These are phyloP conservation scores for Malurus cyaneus DNA, from an alignment of 2,113 vertebrate species.

Conservation along the genomic window DNA sequence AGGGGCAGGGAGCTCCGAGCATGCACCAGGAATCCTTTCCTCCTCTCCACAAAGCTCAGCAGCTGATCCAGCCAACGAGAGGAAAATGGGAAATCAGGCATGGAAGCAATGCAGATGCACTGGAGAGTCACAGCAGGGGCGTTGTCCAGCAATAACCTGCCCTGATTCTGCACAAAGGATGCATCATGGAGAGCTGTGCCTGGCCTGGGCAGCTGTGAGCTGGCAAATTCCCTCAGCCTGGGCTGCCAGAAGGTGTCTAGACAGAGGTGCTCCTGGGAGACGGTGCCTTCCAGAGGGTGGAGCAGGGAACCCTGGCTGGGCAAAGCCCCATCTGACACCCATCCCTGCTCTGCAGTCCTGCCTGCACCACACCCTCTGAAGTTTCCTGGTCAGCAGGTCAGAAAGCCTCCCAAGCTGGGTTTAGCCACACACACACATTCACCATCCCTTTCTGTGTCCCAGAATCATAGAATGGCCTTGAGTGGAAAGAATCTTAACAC, in stretches of 20 bases:
- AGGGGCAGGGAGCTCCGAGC: not conserved
- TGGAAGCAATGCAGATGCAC: fast-evolving
- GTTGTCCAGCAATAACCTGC: not conserved
- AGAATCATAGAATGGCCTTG: not conserved
- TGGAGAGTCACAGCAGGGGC: not conserved
- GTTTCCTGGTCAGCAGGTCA: not conserved
- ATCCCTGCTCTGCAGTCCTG: not conserved
- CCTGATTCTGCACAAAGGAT: not conserved
- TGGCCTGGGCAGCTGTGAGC: not conserved
- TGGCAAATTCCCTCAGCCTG: not conserved
- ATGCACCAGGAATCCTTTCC: not conserved
- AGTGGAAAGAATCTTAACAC: not conserved
- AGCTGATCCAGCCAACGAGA: not conserved
- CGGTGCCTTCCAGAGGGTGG: not conserved
- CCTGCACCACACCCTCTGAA: fast-evolving
- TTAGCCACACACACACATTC: not conserved
- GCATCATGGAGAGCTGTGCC: not conserved
- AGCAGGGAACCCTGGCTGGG: not conserved
- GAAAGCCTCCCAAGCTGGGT: not conserved
- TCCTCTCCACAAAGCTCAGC: not conserved
- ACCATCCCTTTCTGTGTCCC: not conserved
- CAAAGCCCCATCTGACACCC: not conserved
- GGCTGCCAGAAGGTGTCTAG: not conserved
- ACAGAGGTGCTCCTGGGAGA: not conserved
- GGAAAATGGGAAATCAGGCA: not conserved